phyloP scores from a whole-genome alignment of 2,797 vertebrate species.

The Poecilia gillii region DNA sequence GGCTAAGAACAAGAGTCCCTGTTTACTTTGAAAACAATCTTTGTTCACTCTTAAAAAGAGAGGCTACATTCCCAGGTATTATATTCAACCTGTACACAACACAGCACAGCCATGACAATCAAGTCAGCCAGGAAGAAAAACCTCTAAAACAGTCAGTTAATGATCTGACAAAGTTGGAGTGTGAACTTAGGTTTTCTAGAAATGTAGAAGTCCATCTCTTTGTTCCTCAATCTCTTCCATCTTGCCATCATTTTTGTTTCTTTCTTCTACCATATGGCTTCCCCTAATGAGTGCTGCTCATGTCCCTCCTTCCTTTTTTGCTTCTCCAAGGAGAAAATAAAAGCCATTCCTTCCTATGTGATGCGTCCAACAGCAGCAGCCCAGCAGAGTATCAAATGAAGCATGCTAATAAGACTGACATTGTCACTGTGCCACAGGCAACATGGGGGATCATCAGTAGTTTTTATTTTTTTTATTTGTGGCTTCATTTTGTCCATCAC shows the following conservation, averaged over 20 bases:
- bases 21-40: neutral
- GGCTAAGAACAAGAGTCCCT: neutral
- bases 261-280: slow-evolving; percentile 69
- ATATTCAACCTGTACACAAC: neutral
- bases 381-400: slow-evolving; percentile 60
- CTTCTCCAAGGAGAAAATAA: slow-evolving; percentile 61
- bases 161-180: neutral
- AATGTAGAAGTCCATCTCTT: slow-evolving; percentile 20
- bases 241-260: slow-evolving; percentile 9
- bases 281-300: slow-evolving; percentile 69
- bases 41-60: neutral
- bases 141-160: neutral
- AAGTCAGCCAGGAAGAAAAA: neutral
- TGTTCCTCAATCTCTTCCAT: slow-evolving; percentile 14
- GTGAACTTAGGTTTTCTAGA: slow-evolving; percentile 9
- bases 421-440: slow-evolving; percentile 46
- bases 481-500: slow-evolving; percentile 1
- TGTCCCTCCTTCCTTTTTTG: slow-evolving; percentile 58
- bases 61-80: neutral
- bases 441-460: slow-evolving; percentile 39
- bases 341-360: slow-evolving; percentile 56
- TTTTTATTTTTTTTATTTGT: slow-evolving; percentile 5
- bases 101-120: neutral
- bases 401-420: slow-evolving; percentile 62
- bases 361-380: slow-evolving; percentile 58